A percentile compares a stretch with the other conserved stretches of the same genome.
Conservation (phyloP, 2,797 vertebrate species). For the Poecilia picta region DNA sequence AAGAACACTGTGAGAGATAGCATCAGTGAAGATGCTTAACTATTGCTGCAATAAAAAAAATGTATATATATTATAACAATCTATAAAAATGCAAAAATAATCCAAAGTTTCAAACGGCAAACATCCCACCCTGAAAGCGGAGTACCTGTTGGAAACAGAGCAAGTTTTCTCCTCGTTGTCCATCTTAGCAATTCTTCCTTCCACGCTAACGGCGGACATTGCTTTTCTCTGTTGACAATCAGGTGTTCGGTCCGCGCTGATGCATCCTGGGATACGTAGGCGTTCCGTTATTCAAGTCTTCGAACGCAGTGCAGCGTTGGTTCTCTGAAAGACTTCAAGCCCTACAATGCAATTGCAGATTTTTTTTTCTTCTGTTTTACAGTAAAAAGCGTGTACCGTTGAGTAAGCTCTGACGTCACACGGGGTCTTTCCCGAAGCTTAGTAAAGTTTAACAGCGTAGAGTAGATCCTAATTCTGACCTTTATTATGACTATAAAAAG, state of each 20-base stretch:
- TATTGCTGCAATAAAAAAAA: not conserved
- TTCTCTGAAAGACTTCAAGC: conserved; percentile 46
- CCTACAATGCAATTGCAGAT: conserved; percentile 57
- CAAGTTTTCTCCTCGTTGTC: conserved; percentile 76
- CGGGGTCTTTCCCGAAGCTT: conserved; percentile 18
- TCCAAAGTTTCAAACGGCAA: not conserved
- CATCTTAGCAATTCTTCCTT: conserved; percentile 74
- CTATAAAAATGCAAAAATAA: not conserved
- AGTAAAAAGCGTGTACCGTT: conserved; percentile 14
- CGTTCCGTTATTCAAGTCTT: accelerated
- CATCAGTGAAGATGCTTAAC: conserved; percentile 47
- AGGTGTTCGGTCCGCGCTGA: conserved; percentile 48
- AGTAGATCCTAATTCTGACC: conserved; percentile 3
- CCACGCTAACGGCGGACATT: conserved; percentile 71
- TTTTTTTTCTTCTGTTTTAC: not conserved
- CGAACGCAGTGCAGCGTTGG: accelerated
- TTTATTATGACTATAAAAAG: not conserved
- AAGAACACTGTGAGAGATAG: conserved; percentile 29
- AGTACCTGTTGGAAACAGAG: conserved; percentile 71
- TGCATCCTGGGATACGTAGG: conserved; percentile 75
- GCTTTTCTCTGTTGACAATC: conserved; percentile 73
- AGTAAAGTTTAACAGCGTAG: conserved; percentile 24
- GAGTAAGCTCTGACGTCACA: not conserved
- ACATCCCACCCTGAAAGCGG: not conserved
- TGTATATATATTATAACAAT: not conserved